These are phyloP conservation scores for Heliconius hermathena DNA, from an alignment of 1,140 invertebrate species.

Conservation along the genomic window DNA sequence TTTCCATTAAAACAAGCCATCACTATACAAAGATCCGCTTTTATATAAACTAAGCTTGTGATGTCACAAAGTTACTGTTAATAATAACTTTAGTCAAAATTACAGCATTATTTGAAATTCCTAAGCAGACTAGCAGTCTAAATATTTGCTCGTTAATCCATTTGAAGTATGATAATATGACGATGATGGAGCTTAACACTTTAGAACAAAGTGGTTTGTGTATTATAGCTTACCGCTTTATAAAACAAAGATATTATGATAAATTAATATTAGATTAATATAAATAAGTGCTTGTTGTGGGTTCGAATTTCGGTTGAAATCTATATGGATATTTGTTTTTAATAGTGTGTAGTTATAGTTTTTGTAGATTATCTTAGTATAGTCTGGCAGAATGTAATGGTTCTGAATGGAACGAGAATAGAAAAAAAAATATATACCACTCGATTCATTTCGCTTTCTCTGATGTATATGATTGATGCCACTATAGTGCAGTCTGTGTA, in stretches of 20 bases:
- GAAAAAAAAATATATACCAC: too few relatives aligned
- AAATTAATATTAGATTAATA: not conserved
- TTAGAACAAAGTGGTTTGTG: slow-evolving; percentile 10
- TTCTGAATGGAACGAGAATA: too few relatives aligned
- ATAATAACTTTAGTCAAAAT: slow-evolving; percentile 16
- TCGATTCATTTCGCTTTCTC: too few relatives aligned
- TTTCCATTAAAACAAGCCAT: too few relatives aligned
- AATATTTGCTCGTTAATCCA: slow-evolving; percentile 25
- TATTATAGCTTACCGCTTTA: not conserved
- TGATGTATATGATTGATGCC: too few relatives aligned
- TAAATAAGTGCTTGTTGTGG: too few relatives aligned
- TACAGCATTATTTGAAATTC: slow-evolving; percentile 21
- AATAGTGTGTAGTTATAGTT: too few relatives aligned
- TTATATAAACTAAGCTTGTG: not conserved
- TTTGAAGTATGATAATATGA: slow-evolving; percentile 25
- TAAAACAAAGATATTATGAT: not conserved
- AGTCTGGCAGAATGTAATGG: too few relatives aligned
- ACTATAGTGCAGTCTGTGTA: too few relatives aligned
- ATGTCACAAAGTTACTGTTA: not conserved
- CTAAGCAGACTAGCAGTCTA: not conserved
- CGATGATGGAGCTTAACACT: slow-evolving; percentile 24
- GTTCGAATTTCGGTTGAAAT: too few relatives aligned
- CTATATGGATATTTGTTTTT: too few relatives aligned
- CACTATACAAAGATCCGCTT: not conserved
- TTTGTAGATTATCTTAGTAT: too few relatives aligned